These are phyloP conservation scores for Villa cingulata DNA, from an alignment of 2,888 invertebrate genomes.

Conservation along the genomic window DNA sequence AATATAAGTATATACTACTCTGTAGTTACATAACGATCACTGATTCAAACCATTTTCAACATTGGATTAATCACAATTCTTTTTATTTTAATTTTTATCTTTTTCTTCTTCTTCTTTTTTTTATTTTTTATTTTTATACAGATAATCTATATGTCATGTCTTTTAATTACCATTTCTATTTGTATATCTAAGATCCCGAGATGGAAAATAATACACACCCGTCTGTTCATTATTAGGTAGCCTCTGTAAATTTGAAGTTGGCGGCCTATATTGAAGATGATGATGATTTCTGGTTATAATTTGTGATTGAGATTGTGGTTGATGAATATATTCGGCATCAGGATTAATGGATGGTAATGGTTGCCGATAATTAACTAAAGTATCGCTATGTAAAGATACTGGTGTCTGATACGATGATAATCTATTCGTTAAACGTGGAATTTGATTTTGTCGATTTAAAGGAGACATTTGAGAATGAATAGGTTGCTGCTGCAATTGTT, in stretches of 20 bases:
- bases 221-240: background rate
- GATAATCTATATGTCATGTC: background rate
- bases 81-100: background rate
- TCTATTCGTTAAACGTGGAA: background rate
- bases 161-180: background rate
- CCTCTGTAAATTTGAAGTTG: background rate
- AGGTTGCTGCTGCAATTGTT: background rate
- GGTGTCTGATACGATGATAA: background rate
- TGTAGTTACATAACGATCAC: slow-evolving; percentile 12
- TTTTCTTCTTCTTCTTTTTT: too few species aligned
- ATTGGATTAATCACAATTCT: slow-evolving; percentile 3
- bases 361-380: slow-evolving; percentile 52
- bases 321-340: slow-evolving; percentile 45
- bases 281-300: slow-evolving; percentile 1
- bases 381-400: slow-evolving; percentile 46
- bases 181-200: slow-evolving; percentile 5
- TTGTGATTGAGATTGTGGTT: slow-evolving; percentile 18
- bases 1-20: slow-evolving; percentile 4
- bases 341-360: slow-evolving; percentile 55
- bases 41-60: background rate
- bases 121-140: too few species aligned
- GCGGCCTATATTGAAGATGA: background rate
- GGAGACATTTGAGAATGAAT: background rate
- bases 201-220: slow-evolving; percentile 1
- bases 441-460: background rate